Conservation (phyloP, 2,113 vertebrate species). For the Athene cunicularia region DNA sequence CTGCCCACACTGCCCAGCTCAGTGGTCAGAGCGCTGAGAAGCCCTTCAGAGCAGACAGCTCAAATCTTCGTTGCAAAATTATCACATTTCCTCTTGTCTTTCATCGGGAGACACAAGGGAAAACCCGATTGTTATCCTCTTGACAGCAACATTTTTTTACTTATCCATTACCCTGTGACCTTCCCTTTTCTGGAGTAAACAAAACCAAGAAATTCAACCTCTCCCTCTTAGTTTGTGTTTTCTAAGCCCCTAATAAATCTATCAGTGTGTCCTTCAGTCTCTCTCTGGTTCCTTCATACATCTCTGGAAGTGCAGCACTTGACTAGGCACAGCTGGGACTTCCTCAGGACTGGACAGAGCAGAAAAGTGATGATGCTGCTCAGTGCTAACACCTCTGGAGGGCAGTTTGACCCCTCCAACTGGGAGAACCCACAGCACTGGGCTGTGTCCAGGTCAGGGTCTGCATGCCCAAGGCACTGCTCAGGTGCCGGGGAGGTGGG, state of each 20-base stretch:
- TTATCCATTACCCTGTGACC: background rate
- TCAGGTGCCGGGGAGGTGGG: background rate
- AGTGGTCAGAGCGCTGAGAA: background rate
- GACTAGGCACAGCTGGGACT: background rate
- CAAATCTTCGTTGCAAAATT: background rate
- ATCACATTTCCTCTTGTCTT: background rate
- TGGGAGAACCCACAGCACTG: background rate
- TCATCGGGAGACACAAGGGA: background rate
- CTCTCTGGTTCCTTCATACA: background rate
- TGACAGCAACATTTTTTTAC: background rate
- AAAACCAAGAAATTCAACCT: background rate
- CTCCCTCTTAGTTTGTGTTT: background rate
- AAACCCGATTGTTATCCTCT: background rate
- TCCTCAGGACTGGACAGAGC: background rate
- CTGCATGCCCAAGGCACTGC: background rate
- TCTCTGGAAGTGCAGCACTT: background rate
- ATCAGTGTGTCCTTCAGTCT: rapidly evolving
- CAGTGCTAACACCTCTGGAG: background rate
- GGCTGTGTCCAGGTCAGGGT: too few relatives aligned
- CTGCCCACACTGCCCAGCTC: rapidly evolving
- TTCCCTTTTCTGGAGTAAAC: background rate
- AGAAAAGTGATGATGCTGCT: background rate
- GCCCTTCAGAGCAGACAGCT: background rate
- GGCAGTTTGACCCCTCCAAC: background rate
- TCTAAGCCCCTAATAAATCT: background rate